Conservation (phyloP, 2,113 vertebrate genomes). For the Rhadina sibilatrix region DNA sequence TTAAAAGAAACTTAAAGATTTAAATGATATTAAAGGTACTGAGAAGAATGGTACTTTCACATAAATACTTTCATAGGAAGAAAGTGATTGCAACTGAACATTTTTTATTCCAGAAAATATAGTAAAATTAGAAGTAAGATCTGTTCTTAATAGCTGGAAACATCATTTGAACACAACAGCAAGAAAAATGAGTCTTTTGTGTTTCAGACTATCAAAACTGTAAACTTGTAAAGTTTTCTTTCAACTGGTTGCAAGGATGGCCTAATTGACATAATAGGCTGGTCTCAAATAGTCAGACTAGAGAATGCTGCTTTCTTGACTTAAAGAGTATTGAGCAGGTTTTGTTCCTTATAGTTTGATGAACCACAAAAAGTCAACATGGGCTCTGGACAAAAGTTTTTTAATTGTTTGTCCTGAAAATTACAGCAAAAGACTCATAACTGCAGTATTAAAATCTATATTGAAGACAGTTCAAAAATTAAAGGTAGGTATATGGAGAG, state of each 20-base stretch:
- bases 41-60: neutral
- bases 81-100: neutral
- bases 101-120: neutral
- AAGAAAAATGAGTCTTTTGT: neutral
- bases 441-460: neutral
- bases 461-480: neutral
- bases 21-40: neutral
- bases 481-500: neutral
- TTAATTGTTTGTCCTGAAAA: neutral
- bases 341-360: neutral
- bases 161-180: neutral
- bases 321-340: neutral
- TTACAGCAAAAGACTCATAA: neutral
- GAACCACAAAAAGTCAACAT: neutral
- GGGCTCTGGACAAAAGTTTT: neutral
- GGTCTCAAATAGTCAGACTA: neutral
- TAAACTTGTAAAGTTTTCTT: neutral
- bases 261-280: neutral
- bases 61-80: neutral
- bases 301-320: neutral
- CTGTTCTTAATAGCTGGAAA: neutral
- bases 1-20: neutral
- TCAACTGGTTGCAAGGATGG: neutral
- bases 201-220: neutral
- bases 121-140: neutral